Evolutionary conservation across 2,888 invertebrate species (phyloP).

Genomic region (Pristionchus entomophagus): DNA sequence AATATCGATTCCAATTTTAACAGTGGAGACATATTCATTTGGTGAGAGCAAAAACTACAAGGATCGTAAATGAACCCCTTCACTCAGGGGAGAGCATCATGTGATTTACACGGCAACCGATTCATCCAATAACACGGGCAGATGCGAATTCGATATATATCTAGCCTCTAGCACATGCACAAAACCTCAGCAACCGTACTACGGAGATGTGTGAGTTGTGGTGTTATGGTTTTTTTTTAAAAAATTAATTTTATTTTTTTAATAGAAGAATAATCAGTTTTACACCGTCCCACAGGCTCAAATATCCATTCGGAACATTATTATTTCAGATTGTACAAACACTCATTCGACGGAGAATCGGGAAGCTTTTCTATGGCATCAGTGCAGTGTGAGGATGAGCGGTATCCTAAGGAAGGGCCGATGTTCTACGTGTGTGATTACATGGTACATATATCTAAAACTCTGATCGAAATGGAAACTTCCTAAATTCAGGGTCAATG

Average conservation of each 20-base stretch:
- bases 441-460: neutral
- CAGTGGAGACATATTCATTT: slow-evolving; percentile 11
- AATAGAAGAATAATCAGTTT: too few species aligned
- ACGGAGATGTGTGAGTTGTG: neutral
- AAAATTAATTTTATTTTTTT: neutral
- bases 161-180: neutral
- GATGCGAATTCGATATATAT: slow-evolving; percentile 40
- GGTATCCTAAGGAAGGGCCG: neutral
- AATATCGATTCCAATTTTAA: neutral
- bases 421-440: slow-evolving; percentile 40
- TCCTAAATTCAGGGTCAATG: slow-evolving; percentile 10
- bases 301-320: too few species aligned
- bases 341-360: slow-evolving; percentile 21
- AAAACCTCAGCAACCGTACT: neutral
- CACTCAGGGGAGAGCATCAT: slow-evolving; percentile 24
- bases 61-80: too few species aligned
- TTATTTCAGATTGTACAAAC: neutral
- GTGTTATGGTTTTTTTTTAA: too few species aligned
- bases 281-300: too few species aligned
- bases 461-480: too few species aligned
- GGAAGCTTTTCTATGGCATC: neutral
- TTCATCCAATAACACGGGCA: neutral
- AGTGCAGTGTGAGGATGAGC: neutral
- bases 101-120: slow-evolving; percentile 38
- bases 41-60: neutral